Base-by-base conservation (phyloP, 2,797 vertebrate species). In the Sorex maritimensis region DNA sequence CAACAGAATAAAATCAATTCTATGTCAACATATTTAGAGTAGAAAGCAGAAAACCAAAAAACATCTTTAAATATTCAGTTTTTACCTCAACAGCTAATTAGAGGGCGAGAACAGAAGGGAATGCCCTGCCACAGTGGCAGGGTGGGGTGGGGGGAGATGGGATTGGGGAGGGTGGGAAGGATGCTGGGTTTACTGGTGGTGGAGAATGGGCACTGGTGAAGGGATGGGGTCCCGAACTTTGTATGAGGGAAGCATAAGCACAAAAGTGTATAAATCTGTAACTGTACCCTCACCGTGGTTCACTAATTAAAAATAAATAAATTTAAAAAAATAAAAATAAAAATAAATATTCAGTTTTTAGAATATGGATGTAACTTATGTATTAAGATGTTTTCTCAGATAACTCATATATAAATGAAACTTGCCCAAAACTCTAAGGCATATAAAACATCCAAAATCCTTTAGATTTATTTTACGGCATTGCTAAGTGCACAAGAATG, bases 391-490 rank as follows among this genome's bases (percentile, higher is more conserved):
- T 95, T 92, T 81, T 49, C 30, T 79, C 63, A 93, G 13, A 92
- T 83, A 95, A 90, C 63, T 74, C 38, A 96, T 74, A 92, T 74
- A 81, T 73, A 92, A 95, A 71, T 55, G 82, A 91, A 92, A 90
- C 68, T 6, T 91, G 49, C n/a, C 41, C 81, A 89, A 71, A 83
- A 94, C 9, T 67, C 52, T 82, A n/a, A 83, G 67, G 30, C 21
- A 88, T 94, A 78, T 81, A 87, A 96, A 87, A 83, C 21, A 90
- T 41, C 46, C 4, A 7, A 68, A 92, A 84, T 72, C 17, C 21
- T 78, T 94, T 80, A 63, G 26, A 12, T 86, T 88, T 89, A n/a
- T 49, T 93, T 84, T 3, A 41, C 34, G 15, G 84, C 38, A 89
- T 1, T 74, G 17, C 63, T 75, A 26, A 80, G 30, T 68, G 5